Evolutionary conservation across 2,113 vertebrate genomes (phyloP), one percentile per base, ranked within the genome.

Genomic region (Gobio gobio): DNA sequence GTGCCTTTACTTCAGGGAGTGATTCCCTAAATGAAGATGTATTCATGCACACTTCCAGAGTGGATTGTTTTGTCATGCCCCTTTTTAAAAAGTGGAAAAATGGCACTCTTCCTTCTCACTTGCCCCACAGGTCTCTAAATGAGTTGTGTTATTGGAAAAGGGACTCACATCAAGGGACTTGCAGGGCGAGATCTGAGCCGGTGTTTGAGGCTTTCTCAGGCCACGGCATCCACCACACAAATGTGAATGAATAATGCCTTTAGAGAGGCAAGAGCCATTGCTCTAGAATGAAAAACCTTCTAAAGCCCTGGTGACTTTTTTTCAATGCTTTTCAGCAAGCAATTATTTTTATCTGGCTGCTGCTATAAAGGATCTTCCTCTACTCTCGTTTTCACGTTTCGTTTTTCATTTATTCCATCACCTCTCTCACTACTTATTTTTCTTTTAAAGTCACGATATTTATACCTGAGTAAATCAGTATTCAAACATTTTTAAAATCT

Each of bases 231-330:
- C 75, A 49, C 85, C 59, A 87, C 63, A 92, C 89, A 89, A 90
- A 91, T 81, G 84, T 86, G 89, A 85, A 92, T 90, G 89, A 91
- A 92, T 94, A 89, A 90, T 88, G 90, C 86, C 82, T 87, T 87
- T 75, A 75, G 75, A 91, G 82, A 74, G 74, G 64, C 82, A 77
- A 85, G 64, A 83, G 77, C 79, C 77, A 85, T 84, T 90, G 91
- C 90, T 88, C 83, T 83, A 54, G 85, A 29, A 61, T 72, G 88
- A 89, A 92, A 90, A 90, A 91, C 92, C 87, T 91, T 87, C 86
- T 80, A 89, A 82, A 91, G 91, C 88, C 86, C 92, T 89, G 82
- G 90, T 90, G 87, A 89, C 86, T 89, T 88, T 92, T 91, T 87
- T 29, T 54, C 90, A 89, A 81, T 77, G 43, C 89, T 84, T 91